phyloP scores from a whole-genome alignment of 2,888 invertebrate genomes.

The Aphidius colemani region DNA sequence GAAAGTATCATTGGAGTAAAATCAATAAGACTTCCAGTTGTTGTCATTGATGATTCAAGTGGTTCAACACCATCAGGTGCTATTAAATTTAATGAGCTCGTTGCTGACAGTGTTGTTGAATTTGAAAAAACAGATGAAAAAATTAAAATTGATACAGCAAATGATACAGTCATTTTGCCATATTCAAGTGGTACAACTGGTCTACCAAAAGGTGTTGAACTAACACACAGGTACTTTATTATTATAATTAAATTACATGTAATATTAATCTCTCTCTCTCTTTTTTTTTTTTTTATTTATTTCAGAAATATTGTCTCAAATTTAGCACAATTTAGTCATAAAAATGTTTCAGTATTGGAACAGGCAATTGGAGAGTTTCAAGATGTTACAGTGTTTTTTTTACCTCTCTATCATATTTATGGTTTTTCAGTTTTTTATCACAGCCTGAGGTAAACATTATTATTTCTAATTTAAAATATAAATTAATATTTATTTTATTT shows the following conservation, averaged over 20 bases:
- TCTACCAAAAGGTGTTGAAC: conserved; percentile 74
- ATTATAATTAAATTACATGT: background rate
- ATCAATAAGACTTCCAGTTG: conserved; percentile 38
- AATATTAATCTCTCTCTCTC: no score
- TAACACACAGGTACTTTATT: conserved; percentile 62
- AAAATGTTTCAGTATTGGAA: conserved; percentile 23
- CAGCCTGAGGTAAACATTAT: conserved; percentile 58
- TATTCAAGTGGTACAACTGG: conserved; percentile 90
- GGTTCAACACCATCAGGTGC: conserved; percentile 20
- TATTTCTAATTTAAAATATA: no score
- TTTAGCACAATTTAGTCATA: background rate
- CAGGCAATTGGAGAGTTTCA: conserved; percentile 60
- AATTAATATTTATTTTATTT: no score
- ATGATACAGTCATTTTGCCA: conserved; percentile 74
- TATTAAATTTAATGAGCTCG: conserved; percentile 38
- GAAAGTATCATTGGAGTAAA: conserved; percentile 31
- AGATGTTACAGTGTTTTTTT: conserved; percentile 69
- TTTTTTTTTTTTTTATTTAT: no score
- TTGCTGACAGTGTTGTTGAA: conserved; percentile 36
- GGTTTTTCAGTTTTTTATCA: conserved; percentile 69
- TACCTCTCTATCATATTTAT: conserved; percentile 85
- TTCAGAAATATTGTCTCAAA: conserved; percentile 18
- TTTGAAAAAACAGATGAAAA: conserved; percentile 29
- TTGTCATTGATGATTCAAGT: conserved; percentile 36
- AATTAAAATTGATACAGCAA: conserved; percentile 55